Evolutionary conservation across 2,797 vertebrate species (phyloP), one percentile per base, ranked within the genome.

Genomic region (Squalus acanthias): DNA sequence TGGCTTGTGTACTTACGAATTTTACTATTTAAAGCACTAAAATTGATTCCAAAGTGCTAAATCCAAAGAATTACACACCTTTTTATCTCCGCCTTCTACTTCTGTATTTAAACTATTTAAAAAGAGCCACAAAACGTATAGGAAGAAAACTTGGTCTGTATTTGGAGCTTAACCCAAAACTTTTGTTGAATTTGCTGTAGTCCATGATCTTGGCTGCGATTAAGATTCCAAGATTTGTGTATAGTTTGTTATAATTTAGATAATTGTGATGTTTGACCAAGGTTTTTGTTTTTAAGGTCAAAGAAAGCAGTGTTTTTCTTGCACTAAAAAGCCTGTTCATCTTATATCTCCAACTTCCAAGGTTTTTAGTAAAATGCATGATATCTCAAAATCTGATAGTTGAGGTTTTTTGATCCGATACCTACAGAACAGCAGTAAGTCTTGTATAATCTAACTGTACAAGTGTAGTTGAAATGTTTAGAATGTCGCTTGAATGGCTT

Each of bases 171-270:
- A 46, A 91, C 88, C 88, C 88, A 91, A 91, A 57, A 10, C 53
- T 57, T 91, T 91, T 91, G 79, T 82, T 46, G 53, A 60, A 76
- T 95, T 95, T 95, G 50, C 46, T 57, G 6, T n/a, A 17, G 94
- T 60, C 69, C 69, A 76, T 76, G 13, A 57, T 33, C 70, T n/a
- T 95, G 69, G 72, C 94, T 95, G 24, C 22, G 4, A 76, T 33
- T 95, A 76, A 72, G 69, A 95, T 95, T 76, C 94, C 94, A 76
- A 95, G 29, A 60, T 95, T 53, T 95, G 29, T 76, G 53, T 76
- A 76, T 95, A 95, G 29, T 57, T 95, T 95, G 69, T 72, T 76
- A 95, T 95, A 95, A 95, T 95, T 72, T 95, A 60, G 70, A n/a
- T 60, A 60, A n/a, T 76, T 76, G 94, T 74, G 12, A 29, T 57